Base-by-base conservation (phyloP, 1,140 invertebrate genomes). In the Camponotus pennsylvanicus region DNA sequence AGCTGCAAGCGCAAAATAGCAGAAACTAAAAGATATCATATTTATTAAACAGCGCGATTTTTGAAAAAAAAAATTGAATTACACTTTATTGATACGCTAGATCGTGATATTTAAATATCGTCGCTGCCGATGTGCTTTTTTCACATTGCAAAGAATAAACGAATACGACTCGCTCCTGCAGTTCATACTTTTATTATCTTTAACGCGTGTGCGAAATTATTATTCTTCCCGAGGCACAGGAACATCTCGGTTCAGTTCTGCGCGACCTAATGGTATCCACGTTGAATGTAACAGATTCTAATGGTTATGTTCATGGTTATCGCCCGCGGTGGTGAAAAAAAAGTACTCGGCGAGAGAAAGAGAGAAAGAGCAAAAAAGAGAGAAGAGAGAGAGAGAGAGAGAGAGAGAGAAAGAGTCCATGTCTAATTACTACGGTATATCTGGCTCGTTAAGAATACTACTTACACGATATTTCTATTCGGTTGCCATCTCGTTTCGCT, bases 251-350 rank as follows among this genome's bases (percentile, higher is more conserved):
- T 57, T 27, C 40, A 42, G 37, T 52, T 52, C 37, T 8, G 45
- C 49, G 42, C 57, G 71, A 86, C 69, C 78, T 82, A 88, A 90
- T 87, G 88, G 77, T 80, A 73, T 85, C 85, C 82, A 85, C 80
- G 86, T 86, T 83, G 87, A 88, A 88, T 83, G 89, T 92, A 92
- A 92, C 91, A 92, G 92, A 93, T 93, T 93, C 91, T 92, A 92
- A 93, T 84, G 92, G 90, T 93, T 92, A 92, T 90, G 86, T 67
- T 92, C 42, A 92, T 86, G 90, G 91, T 86, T 90, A 87, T 86
- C 79, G 66, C 52, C 27, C 34, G 32, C n/a, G 32, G 45, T 13
- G n/a, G n/a, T 40, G n/a, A 52, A 64, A 88, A 80, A 79, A 79
- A 61, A 45, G 11, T 63, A 61, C 66, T 32, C 45, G 27, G 15